A percentile compares a stretch with the other conserved stretches of the same genome.
These are phyloP conservation scores for Dasypolia templi DNA, from an alignment of 2,888 invertebrate genomes.

Conservation along the genomic window DNA sequence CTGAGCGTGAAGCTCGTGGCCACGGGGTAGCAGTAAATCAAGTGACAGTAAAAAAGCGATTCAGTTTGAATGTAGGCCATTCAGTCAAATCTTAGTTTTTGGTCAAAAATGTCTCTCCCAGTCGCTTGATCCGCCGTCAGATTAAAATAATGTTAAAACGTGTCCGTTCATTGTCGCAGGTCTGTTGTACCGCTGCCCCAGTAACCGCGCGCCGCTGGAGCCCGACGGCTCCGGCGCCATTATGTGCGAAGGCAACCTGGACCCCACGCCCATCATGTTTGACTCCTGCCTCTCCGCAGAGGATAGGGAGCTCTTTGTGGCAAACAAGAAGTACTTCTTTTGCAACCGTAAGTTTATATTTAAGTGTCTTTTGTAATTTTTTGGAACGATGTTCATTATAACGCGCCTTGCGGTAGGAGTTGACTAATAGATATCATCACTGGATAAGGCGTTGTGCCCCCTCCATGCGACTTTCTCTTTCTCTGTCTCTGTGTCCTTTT, in stretches of 20 bases:
- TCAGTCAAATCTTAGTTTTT: not conserved
- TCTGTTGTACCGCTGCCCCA: conserved; percentile 83
- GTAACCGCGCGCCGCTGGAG: conserved; percentile 84
- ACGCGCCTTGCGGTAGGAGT: not conserved
- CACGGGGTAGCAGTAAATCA: not conserved
- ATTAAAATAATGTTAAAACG: not conserved
- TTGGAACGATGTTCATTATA: not conserved
- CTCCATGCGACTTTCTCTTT: not conserved
- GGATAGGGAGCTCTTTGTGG: no score
- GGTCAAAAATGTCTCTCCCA: not conserved
- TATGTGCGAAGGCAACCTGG: no score
- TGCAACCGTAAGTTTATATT: no score
- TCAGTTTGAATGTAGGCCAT: not conserved
- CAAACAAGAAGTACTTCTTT: no score
- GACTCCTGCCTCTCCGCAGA: no score
- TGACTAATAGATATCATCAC: not conserved
- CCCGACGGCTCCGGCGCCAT: conserved; percentile 85
- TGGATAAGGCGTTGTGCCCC: not conserved
- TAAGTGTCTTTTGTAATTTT: no score
- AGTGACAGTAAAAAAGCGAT: not conserved
- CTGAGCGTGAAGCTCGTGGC: not conserved
- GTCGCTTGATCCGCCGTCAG: not conserved
- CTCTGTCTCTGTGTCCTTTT: not conserved
- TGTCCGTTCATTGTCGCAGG: conserved; percentile 68
- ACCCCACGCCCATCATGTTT: no score